phyloP scores from a whole-genome alignment of 30 jellyfish, hydroid and myxozoan species.

The Hydractinia echinata region DNA sequence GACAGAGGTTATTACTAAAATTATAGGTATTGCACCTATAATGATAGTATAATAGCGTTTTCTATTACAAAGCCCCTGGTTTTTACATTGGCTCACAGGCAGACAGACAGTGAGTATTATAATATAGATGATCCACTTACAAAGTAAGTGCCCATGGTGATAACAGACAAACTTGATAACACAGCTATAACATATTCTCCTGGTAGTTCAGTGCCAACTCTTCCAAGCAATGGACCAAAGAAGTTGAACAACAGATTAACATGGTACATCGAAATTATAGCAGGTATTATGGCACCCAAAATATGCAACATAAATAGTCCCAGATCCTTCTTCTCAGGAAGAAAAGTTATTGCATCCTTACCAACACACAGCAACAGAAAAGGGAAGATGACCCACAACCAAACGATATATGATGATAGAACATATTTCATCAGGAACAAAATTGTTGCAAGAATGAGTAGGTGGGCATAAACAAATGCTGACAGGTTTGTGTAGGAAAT shows the following conservation, averaged over 20 bases:
- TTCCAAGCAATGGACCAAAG: constrained; percentile 84
- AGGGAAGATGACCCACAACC: constrained; percentile 55
- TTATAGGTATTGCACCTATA: too few species aligned
- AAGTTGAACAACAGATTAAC: constrained; percentile 50
- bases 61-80: too few species aligned
- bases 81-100: too few species aligned
- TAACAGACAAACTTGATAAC: constrained; percentile 31
- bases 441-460: constrained; percentile 32
- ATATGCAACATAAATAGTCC: constrained; percentile 40
- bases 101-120: too few species aligned
- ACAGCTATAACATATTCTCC: constrained; percentile 73
- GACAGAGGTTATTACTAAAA: too few species aligned
- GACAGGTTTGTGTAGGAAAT: not conserved
- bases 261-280: constrained; percentile 42
- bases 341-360: not conserved
- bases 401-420: constrained; percentile 54
- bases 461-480: constrained; percentile 50
- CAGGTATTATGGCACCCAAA: constrained; percentile 50
- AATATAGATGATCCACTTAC: constrained; percentile 20
- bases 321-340: constrained; percentile 4
- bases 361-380: constrained; percentile 26
- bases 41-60: too few species aligned
- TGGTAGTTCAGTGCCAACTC: constrained; percentile 83
- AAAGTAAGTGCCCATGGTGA: constrained; percentile 37
- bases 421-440: constrained; percentile 56